Conservation (phyloP, 2,797 vertebrate genomes). For the Sebastes miniatus region DNA sequence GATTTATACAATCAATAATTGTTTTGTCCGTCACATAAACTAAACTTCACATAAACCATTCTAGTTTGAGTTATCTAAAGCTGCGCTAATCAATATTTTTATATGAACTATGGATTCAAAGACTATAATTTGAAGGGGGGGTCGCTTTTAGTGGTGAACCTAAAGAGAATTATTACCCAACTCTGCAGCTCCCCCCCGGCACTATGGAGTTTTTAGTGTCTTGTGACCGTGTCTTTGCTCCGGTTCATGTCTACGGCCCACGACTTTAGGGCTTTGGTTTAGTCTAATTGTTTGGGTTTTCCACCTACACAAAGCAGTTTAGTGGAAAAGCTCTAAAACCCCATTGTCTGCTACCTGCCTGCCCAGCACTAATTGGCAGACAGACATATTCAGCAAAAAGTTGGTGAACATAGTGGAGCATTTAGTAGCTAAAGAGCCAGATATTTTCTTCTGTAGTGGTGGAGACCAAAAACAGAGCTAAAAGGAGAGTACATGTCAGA, state of each 20-base stretch:
- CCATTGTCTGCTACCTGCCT: background rate
- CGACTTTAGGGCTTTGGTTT: background rate
- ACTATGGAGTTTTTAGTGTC: too few species aligned
- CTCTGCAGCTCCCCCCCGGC: too few species aligned
- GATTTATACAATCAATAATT: background rate
- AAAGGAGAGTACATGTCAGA: background rate
- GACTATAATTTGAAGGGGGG: background rate
- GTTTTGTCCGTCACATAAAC: background rate
- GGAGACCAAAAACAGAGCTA: background rate
- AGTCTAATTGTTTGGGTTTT: background rate
- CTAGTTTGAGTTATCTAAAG: background rate
- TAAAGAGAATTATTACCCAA: background rate
- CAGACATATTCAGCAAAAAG: too few species aligned
- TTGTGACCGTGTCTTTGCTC: too few species aligned
- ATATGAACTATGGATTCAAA: background rate
- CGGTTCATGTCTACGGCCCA: background rate
- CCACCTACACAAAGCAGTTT: background rate
- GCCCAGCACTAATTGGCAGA: too few species aligned
- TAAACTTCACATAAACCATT: background rate
- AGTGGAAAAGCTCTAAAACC: background rate
- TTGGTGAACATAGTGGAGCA: background rate
- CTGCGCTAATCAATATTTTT: background rate
- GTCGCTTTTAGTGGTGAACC: too few species aligned
- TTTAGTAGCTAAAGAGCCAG: too few species aligned
- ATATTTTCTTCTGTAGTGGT: background rate